Conservation (phyloP, 1,140 invertebrate genomes). For the Scylla paramamosain region DNA sequence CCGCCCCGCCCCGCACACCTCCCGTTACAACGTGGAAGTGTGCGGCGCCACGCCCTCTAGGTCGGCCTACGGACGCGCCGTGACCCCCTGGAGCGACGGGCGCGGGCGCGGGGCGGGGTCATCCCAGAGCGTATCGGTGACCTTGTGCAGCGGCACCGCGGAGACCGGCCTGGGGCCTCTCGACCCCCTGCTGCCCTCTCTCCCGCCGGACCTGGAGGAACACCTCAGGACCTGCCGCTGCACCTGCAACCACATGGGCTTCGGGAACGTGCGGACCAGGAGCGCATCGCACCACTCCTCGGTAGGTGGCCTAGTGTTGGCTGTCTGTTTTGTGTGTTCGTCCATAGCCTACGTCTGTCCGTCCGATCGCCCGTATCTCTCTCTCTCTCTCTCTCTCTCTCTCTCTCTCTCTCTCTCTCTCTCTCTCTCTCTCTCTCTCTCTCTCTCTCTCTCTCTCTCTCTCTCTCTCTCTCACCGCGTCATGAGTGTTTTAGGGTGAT, state of each 20-base stretch:
- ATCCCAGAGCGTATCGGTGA: constrained; percentile 22
- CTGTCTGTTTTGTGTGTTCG: neutral
- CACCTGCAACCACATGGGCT: constrained; percentile 78
- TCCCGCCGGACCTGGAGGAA: constrained; percentile 75
- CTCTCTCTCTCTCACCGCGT: neutral
- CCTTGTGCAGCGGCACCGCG: constrained; percentile 50
- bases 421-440: neutral
- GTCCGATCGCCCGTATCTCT: neutral
- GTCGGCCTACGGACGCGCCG: constrained; percentile 61
- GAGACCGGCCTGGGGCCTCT: constrained; percentile 45
- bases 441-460: constrained; percentile 17
- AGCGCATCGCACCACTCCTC: constrained; percentile 37
- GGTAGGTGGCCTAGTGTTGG: neutral
- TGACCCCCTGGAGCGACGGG: constrained; percentile 59
- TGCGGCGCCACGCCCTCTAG: constrained; percentile 57
- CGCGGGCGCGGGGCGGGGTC: constrained; percentile 43
- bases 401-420: neutral
- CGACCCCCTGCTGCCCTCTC: constrained; percentile 65
- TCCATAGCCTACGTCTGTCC: neutral
- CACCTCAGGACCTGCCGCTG: constrained; percentile 77
- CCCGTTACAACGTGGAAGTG: constrained; percentile 49
- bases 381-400: neutral
- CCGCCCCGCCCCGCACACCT: constrained; percentile 41
- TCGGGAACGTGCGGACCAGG: constrained; percentile 76
- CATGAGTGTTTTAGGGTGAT: neutral